Percentiles rank a stretch among this genome's conserved stretches.
phyloP scores from a whole-genome alignment of 2,888 invertebrate species.

The Aphodius sticticus region DNA sequence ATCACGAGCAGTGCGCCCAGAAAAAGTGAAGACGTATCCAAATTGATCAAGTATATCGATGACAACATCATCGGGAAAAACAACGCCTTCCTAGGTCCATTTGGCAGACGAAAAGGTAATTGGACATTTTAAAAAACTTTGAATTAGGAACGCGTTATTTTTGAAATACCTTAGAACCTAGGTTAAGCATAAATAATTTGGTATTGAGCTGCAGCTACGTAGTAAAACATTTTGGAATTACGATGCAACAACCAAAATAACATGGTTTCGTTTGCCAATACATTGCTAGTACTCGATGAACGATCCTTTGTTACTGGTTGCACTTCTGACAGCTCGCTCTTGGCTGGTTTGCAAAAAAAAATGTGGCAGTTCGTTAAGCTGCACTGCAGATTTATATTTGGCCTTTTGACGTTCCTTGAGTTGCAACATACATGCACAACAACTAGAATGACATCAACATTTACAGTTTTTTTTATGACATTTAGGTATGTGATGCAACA shows the following conservation, averaged over 20 bases:
- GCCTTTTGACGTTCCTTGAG: neutral
- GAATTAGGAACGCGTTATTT: conserved; percentile 5
- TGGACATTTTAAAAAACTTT: neutral
- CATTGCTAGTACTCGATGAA: neutral
- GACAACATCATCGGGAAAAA: conserved; percentile 83
- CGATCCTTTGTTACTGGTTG: neutral
- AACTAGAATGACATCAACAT: neutral
- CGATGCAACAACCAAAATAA: neutral
- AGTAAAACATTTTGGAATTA: neutral
- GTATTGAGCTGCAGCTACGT: neutral
- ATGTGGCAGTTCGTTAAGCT: neutral
- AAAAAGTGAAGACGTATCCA: conserved; percentile 71
- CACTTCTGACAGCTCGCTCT: neutral
- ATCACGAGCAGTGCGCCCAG: conserved; percentile 58
- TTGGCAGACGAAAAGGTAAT: conserved; percentile 82
- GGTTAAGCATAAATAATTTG: neutral
- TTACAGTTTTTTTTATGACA: neutral
- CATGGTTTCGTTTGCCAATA: neutral
- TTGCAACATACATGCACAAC: conserved; percentile 4
- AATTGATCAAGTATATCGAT: conserved; percentile 80
- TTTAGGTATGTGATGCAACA: too few relatives aligned
- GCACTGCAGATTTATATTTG: neutral
- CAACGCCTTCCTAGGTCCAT: conserved; percentile 83
- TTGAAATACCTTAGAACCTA: conserved; percentile 13
- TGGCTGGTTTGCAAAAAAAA: neutral